These are phyloP conservation scores for Bhutanitis thaidina DNA, from an alignment of 2,888 invertebrate species.

Conservation along the genomic window DNA sequence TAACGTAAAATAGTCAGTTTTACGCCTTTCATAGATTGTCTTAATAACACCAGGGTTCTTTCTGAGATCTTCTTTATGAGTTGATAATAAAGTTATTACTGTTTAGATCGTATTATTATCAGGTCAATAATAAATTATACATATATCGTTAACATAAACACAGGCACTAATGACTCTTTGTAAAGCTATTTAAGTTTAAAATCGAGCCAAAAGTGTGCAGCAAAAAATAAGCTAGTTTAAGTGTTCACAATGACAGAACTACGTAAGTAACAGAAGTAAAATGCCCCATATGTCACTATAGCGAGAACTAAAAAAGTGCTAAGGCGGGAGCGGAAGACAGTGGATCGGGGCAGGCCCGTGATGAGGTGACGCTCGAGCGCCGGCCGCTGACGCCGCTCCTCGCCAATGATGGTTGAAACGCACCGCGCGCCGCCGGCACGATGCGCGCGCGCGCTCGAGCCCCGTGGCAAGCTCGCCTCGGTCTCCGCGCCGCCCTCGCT, in stretches of 20 bases:
- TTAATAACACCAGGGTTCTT: slow-evolving; percentile 5
- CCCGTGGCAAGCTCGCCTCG: slow-evolving; percentile 71
- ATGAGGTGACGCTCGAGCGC: slow-evolving; percentile 74
- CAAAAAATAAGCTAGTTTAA: slow-evolving; percentile 14
- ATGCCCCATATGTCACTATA: slow-evolving; percentile 38
- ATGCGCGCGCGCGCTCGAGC: slow-evolving; percentile 67
- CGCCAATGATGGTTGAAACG: slow-evolving; percentile 79
- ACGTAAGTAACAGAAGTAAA: slow-evolving; percentile 19
- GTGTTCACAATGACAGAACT: slow-evolving; percentile 30
- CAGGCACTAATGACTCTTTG: too few species aligned
- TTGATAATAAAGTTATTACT: too few species aligned
- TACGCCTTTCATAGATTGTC: slow-evolving; percentile 6
- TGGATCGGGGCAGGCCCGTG: slow-evolving; percentile 41
- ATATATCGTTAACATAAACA: too few species aligned
- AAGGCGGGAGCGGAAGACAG: slow-evolving; percentile 34
- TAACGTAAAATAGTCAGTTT: too few species aligned
- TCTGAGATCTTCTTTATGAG: too few species aligned
- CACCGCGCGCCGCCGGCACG: slow-evolving; percentile 71
- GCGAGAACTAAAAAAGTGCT: slow-evolving; percentile 31
- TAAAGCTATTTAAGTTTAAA: too few species aligned
- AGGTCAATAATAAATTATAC: too few species aligned
- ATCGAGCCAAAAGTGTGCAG: too few species aligned
- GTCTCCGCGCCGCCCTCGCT: slow-evolving; percentile 79
- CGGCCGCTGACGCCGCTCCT: slow-evolving; percentile 73
- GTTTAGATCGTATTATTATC: too few species aligned